Conservation (phyloP, 2,888 invertebrate genomes). For the Plebejus melissa region DNA sequence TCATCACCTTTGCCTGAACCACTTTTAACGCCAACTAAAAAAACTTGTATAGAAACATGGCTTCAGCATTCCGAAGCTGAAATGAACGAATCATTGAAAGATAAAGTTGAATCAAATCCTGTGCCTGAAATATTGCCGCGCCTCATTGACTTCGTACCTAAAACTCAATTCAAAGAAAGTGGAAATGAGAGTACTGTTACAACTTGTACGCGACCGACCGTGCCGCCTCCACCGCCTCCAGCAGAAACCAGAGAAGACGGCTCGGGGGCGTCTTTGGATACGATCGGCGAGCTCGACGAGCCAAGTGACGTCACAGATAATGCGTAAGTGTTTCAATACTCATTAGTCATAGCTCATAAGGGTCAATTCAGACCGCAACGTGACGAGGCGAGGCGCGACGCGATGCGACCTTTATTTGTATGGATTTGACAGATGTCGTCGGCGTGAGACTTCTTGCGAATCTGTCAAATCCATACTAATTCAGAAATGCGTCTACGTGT, state of each 20-base stretch:
- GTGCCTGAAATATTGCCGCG: conserved; percentile 79
- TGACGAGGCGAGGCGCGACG: too few relatives aligned
- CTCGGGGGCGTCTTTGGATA: conserved; percentile 81
- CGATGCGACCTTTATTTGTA: too few relatives aligned
- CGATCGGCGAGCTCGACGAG: conserved; percentile 85
- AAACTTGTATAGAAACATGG: conserved; percentile 73
- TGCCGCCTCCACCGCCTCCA: conserved; percentile 64
- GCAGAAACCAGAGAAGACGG: conserved; percentile 75
- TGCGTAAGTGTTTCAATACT: conserved; percentile 53
- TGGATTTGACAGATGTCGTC: too few relatives aligned
- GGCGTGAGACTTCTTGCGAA: too few relatives aligned
- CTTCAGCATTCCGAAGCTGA: conserved; percentile 71
- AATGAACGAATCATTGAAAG: conserved; percentile 64
- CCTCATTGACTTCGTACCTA: conserved; percentile 85
- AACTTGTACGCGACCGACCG: conserved; percentile 55
- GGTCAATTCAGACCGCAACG: too few relatives aligned
- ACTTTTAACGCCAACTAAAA: conserved; percentile 68
- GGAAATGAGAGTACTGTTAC: conserved; percentile 44
- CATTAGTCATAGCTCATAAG: too few relatives aligned
- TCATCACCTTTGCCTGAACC: conserved; percentile 56
- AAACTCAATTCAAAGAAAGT: conserved; percentile 71
- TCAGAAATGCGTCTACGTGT: too few relatives aligned
- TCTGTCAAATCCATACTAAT: too few relatives aligned
- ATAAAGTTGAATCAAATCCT: conserved; percentile 61
- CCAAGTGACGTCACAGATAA: conserved; percentile 67